Evolutionary conservation across 2,113 vertebrate species (phyloP), one percentile per base, ranked within the genome.

Genomic region (Catharus fuscescens): DNA sequence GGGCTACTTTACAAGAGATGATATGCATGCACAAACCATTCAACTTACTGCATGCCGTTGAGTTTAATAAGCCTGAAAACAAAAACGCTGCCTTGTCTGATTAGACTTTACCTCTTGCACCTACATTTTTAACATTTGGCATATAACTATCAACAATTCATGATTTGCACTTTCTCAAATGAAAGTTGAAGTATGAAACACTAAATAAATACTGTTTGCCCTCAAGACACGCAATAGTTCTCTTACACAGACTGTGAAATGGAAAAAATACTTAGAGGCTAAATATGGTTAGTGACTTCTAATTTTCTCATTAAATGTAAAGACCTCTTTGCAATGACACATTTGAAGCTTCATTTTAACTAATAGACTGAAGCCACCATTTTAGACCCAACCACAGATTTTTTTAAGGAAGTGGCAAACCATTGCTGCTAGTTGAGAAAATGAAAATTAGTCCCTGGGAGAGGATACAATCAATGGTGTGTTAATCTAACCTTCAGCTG

Each of bases 401-500:
- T 97, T 97, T 94, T 93, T 87, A 96, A 97, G 94, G 94, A 97
- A 86, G 83, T 96, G 93, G 95, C 95, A 97, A 98, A 95, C 71
- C 93, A 92, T 95, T 87, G 62, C 91, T 93, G 86, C 96, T 95
- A 91, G 88, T 95, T 86, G 83, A 95, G 95, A 98, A 97, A 97
- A 97, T 94, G 93, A 97, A 98, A 97, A 96, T 97, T 84, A 97
- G 94, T 97, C 96, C 97, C 97, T 97, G 45, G 61, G 97, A 98
- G 97, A 97, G 96, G 92, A 97, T 97, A 86, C 52, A 83, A 97
- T 95, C 96, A 97, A 94, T 94, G 92, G 94, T 14, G 92, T 94
- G 96, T 97, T 98, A 98, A 98, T 97, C 97, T 98, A 97, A 95
- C 95, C 95, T 93, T 98, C 97, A 97, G 97, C 97, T 98, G 98